phyloP scores from a whole-genome alignment of 2,113 vertebrate species.

The Ophiodon elongatus region DNA sequence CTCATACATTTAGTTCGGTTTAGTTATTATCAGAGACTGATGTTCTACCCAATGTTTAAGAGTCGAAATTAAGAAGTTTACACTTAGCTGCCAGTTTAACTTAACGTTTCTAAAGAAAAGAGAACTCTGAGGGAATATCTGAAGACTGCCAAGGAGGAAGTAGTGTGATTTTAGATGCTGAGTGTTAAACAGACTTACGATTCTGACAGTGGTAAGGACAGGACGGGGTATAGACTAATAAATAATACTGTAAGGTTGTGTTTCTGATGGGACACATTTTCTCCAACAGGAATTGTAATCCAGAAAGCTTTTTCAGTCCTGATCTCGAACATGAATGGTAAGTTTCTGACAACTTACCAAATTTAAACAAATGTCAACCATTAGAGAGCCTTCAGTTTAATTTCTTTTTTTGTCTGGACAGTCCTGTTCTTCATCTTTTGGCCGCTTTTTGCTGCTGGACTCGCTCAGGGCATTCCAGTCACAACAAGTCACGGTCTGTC shows the following conservation, averaged over 20 bases:
- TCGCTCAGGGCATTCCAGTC: neutral
- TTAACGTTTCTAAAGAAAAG: too few species aligned
- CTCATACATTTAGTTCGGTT: too few species aligned
- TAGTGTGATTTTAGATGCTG: too few species aligned
- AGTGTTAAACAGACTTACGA: neutral
- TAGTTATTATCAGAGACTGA: too few species aligned
- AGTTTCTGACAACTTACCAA: neutral
- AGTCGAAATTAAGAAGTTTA: too few species aligned
- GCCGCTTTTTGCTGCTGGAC: neutral
- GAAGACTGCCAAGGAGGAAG: too few species aligned
- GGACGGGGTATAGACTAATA: neutral
- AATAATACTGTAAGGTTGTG: neutral
- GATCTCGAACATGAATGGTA: slow-evolving; percentile 5
- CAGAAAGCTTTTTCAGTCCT: neutral
- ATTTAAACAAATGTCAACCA: neutral
- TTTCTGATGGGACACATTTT: neutral
- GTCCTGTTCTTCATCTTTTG: neutral
- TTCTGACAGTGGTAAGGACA: neutral
- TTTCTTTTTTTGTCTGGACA: slow-evolving; percentile 3
- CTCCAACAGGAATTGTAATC: neutral
- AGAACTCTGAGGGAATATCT: too few species aligned
- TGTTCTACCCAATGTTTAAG: too few species aligned
- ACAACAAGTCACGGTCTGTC: neutral
- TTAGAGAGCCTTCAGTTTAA: neutral
- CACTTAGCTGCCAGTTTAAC: too few species aligned